These are phyloP conservation scores for Apostichopus parvimensis DNA, from an alignment of 35 echinoderm and acorn worm species.

Conservation along the genomic window DNA sequence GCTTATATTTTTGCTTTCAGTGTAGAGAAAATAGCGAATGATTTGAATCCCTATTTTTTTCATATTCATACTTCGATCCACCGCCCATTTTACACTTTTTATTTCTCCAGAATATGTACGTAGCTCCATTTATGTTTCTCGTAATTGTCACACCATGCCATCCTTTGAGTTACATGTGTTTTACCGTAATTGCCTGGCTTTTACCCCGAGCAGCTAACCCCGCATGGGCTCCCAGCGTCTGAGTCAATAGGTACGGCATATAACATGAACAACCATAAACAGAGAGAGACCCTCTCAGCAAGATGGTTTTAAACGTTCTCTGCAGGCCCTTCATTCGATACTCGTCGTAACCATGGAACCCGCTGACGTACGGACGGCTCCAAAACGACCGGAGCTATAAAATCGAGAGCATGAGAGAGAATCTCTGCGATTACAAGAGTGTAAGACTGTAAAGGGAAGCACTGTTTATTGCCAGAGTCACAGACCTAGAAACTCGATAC, in stretches of 20 bases:
- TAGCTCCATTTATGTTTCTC: neutral
- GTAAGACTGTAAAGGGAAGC: neutral
- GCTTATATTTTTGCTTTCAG: too few species aligned
- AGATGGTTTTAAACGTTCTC: conserved; percentile 6
- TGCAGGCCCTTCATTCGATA: conserved; percentile 12
- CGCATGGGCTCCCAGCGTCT: neutral
- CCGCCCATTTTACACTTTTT: too few species aligned
- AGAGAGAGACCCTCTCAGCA: conserved; percentile 3
- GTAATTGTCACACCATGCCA: neutral
- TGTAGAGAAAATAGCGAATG: too few species aligned
- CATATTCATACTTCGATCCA: too few species aligned
- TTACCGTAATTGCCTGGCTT: neutral
- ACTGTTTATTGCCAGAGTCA: neutral
- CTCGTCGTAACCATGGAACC: neutral
- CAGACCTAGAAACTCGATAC: neutral
- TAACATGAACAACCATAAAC: neutral
- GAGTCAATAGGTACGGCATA: neutral
- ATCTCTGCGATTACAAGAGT: too few species aligned
- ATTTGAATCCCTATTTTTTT: too few species aligned
- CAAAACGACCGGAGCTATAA: neutral
- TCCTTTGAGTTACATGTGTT: neutral
- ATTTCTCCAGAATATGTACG: too few species aligned
- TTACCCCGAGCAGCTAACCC: neutral
- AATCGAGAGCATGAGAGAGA: neutral
- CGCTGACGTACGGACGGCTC: neutral